Conservation (phyloP, 92 coral and sea anemone species). For the Zoanthus gigantus region DNA sequence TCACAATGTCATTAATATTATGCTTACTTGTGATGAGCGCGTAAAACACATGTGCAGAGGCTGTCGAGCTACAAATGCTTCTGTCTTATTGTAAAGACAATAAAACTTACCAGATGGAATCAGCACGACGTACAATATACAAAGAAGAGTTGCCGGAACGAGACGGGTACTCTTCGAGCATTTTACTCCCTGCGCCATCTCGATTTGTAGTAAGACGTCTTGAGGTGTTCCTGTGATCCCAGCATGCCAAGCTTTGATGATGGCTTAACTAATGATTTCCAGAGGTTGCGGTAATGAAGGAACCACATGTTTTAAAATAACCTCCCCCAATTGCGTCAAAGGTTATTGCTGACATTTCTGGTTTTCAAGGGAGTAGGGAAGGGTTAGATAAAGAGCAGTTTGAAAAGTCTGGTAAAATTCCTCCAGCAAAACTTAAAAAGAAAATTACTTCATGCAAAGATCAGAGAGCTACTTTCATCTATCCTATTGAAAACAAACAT, state of each 20-base stretch:
- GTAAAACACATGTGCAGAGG: neutral
- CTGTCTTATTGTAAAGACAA: neutral
- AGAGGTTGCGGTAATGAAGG: neutral
- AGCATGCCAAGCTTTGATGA: constrained; percentile 13
- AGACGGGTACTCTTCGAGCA: neutral
- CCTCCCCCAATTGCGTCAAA: no score
- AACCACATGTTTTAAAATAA: no score
- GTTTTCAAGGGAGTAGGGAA: no score
- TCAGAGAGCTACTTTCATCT: no score
- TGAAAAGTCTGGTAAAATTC: no score
- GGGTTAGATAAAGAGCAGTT: no score
- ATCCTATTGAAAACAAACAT: no score
- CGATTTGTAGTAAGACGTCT: neutral
- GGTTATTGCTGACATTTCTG: no score
- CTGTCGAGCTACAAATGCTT: neutral
- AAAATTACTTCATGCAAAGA: no score
- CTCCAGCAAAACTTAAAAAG: no score
- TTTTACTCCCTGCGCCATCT: neutral
- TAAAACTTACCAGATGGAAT: constrained; percentile 3
- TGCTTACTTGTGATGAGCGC: neutral
- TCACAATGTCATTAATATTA: no score
- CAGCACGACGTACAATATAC: neutral
- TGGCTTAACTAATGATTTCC: neutral
- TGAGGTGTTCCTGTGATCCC: neutral
- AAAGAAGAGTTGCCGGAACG: neutral